Base-by-base conservation (phyloP, 1,140 invertebrate species). In the silkworm (Bombyx mori) region DNA sequence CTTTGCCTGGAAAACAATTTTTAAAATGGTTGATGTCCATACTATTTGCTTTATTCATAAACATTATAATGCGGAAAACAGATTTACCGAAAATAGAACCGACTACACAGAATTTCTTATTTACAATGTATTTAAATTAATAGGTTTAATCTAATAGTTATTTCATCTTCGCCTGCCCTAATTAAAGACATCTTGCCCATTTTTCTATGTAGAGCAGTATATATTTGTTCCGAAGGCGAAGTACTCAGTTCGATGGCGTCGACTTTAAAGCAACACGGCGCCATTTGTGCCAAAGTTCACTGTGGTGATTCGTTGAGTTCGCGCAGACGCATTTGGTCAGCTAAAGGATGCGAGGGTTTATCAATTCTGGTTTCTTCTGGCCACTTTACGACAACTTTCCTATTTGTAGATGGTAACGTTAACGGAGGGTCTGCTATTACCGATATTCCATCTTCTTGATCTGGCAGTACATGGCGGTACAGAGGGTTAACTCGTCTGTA, bases 401-500 rank as follows among this genome's bases (percentile, higher is more conserved):
- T 64, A 61, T 66, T 72, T 18, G 77, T 62, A 12, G 87, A 72
- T 0, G 87, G 82, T 18, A 87, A 61, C 69, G 83, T 75, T 53
- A 89, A 69, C 56, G 80, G 66, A 54, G 89, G 81, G 65, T 89
- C 66, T 8, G 86, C 74, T 6, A 84, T 64, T 1, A 89, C 84
- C 1, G 88, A 73, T 46, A 88, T 66, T 4, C 87, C 86, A 3
- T 80, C 84, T 44, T 89, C 78, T 10, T 81, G 82, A 6, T 83
- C 80, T 2, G 89, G 82, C 7, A 90, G 57, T 10, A 89, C 71
- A 26, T 89, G 88, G 9, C 89, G 68, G 12, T 88, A 71, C 12
- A 73, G 74, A 12, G 63, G 75, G 45, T 59, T 79, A 6, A 82
- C 79, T 8, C 75, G 75, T 54, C 76, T 69, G 53, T 77, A 88